Percentiles rank a stretch among this genome's conserved stretches.
Evolutionary conservation across 2,888 invertebrate genomes (phyloP).

Genomic region (Margaritifera margaritifera): DNA sequence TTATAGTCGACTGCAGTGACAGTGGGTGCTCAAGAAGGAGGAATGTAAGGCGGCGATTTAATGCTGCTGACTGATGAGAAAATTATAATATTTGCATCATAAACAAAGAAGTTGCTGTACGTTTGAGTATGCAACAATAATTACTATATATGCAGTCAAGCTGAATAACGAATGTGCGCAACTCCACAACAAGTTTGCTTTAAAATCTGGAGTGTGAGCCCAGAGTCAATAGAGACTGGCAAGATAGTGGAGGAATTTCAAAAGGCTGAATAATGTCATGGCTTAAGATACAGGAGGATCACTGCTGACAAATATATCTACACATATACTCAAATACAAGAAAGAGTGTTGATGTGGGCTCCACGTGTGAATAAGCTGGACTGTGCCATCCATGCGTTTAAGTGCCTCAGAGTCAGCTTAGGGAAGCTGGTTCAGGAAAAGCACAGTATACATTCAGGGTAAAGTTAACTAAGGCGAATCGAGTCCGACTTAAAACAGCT

Average conservation of each 20-base stretch:
- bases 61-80: too few relatives aligned
- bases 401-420: slow-evolving; percentile 15
- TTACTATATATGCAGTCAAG: slow-evolving; percentile 17
- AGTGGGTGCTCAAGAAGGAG: too few relatives aligned
- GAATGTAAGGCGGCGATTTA: too few relatives aligned
- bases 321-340: slow-evolving; percentile 3
- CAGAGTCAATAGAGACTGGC: slow-evolving; percentile 31
- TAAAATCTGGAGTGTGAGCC: slow-evolving; percentile 22
- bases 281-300: slow-evolving; percentile 25
- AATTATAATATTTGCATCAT: slow-evolving; percentile 21
- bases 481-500: slow-evolving; percentile 17
- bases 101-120: slow-evolving; percentile 16
- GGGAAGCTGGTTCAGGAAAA: slow-evolving; percentile 19
- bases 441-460: too few relatives aligned
- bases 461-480: slow-evolving; percentile 4
- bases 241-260: slow-evolving; percentile 30
- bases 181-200: slow-evolving; percentile 22
- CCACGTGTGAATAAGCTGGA: slow-evolving; percentile 11
- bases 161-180: slow-evolving; percentile 4
- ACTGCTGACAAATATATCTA: slow-evolving; percentile 34
- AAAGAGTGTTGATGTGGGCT: slow-evolving; percentile 23
- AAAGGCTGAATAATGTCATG: slow-evolving; percentile 15
- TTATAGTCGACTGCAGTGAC: too few relatives aligned
- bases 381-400: slow-evolving; percentile 24
- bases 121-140: slow-evolving; percentile 21